Base-by-base conservation (phyloP, 2,797 vertebrate genomes). In the Heteromormyrus szaboi region DNA sequence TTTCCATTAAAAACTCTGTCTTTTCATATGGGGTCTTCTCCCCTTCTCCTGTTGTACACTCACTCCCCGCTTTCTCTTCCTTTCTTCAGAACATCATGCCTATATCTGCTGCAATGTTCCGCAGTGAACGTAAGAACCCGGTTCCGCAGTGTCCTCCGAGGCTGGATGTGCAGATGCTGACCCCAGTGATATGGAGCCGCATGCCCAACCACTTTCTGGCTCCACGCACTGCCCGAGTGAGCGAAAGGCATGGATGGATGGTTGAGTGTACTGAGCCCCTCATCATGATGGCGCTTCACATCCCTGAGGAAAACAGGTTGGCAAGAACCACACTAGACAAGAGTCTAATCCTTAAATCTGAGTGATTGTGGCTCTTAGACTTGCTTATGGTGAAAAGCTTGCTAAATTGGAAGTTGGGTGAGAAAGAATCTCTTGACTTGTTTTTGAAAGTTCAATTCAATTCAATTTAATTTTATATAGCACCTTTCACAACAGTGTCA, bases 51-150 rank as follows among this genome's bases (percentile, higher is more conserved):
- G 3, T 6, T 53, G 46, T 22, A 7, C 65, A n/a, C 65, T 37
- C 12, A 8, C 22, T 33, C 48, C 29, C 22, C 17, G 3, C 25
- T 14, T 6, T 41, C 76, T 29, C 19, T 14, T 50, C 4, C 2
- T 41, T 19, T 17, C 14, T 1, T 25, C 90, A 99, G 98, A 99
- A 99, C 93, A 99, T 99, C 91, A 98, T 99, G 98, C 98, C 98
- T 0, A 96, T 99, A 93, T 99, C 98, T 0, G 95, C 98, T 0
- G 98, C 98, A 92, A 98, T 99, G 98, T 99, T 99, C 92, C 94
- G 97, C 83, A 99, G 98, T 0, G 98, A 99, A 93, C 93, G 96
- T 87, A 97, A 94, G 94, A 99, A 99, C 93, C 93, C 97, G 0
- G 96, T 97, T 0, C 98, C 98, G 0, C 98, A 99, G 93, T 98